Percentiles rank a stretch among this genome's conserved stretches.
Evolutionary conservation across 2,888 invertebrate genomes (phyloP).

Genomic region (Acronicta alni): DNA sequence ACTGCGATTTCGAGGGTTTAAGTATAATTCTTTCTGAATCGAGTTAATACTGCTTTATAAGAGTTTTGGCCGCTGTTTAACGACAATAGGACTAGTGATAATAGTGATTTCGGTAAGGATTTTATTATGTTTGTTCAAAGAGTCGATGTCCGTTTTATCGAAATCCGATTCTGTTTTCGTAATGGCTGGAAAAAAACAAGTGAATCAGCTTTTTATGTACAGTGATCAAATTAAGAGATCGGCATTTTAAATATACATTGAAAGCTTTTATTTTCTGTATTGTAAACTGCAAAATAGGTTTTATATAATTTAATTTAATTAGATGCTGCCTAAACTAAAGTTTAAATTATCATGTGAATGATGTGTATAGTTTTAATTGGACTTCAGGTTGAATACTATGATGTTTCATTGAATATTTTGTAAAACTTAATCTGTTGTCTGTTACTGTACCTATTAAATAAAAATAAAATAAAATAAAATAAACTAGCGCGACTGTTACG

Average conservation of each 20-base stretch:
- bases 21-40: constrained; percentile 22
- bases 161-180: constrained; percentile 41
- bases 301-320: neutral
- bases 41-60: constrained; percentile 17
- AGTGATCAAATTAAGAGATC: constrained; percentile 33
- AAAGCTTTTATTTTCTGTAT: constrained; percentile 29
- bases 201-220: constrained; percentile 23
- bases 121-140: constrained; percentile 36
- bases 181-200: constrained; percentile 32
- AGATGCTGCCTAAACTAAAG: too few relatives aligned
- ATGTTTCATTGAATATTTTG: too few relatives aligned
- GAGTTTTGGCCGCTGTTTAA: constrained; percentile 36
- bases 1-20: constrained; percentile 7
- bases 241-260: constrained; percentile 26
- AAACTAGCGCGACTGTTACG: too few relatives aligned
- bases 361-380: too few relatives aligned
- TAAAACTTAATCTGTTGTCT: too few relatives aligned
- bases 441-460: too few relatives aligned
- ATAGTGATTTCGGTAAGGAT: constrained; percentile 40
- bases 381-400: too few relatives aligned
- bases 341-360: too few relatives aligned
- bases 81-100: constrained; percentile 27
- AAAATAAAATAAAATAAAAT: too few relatives aligned
- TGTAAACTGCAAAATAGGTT: neutral
- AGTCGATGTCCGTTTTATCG: constrained; percentile 50